These are phyloP conservation scores for Poeciliopsis paucimaculata DNA, from an alignment of 2,797 vertebrate species.

Conservation along the genomic window DNA sequence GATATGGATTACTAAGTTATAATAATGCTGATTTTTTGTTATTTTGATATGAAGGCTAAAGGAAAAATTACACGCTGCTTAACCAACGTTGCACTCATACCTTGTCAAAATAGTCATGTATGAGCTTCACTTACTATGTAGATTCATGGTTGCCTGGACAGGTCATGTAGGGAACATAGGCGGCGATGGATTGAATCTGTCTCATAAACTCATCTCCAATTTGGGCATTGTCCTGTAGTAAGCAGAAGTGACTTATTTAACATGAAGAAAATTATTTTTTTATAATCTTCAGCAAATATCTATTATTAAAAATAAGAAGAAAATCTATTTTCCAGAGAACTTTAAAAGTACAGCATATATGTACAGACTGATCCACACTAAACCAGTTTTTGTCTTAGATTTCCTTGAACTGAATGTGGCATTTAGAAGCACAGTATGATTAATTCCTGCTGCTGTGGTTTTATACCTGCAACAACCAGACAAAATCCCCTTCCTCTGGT, in stretches of 20 bases:
- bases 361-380: conserved; percentile 45
- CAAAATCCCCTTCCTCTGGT: conserved; percentile 53
- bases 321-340: conserved; percentile 56
- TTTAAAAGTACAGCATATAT: conserved; percentile 42
- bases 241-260: conserved; percentile 25
- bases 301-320: conserved; percentile 8
- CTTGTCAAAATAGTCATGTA: conserved; percentile 54
- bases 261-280: conserved; percentile 27
- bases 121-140: conserved; percentile 82
- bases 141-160: conserved; percentile 91
- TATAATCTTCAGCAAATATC: conserved; percentile 27
- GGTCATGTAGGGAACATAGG: conserved; percentile 91
- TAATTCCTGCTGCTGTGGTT: conserved; percentile 25
- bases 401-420: conserved; percentile 36
- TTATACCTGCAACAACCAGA: conserved; percentile 55
- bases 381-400: conserved; percentile 42
- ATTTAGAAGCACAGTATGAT: conserved; percentile 38
- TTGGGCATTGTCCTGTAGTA: conserved; percentile 82
- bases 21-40: background rate
- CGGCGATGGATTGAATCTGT: conserved; percentile 88
- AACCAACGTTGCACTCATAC: background rate
- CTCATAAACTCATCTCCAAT: conserved; percentile 91
- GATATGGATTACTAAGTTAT: background rate
- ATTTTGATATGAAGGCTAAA: background rate
- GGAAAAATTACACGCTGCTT: background rate